phyloP scores from a whole-genome alignment of 2,797 vertebrate species.

The Tolypeutes matacus region DNA sequence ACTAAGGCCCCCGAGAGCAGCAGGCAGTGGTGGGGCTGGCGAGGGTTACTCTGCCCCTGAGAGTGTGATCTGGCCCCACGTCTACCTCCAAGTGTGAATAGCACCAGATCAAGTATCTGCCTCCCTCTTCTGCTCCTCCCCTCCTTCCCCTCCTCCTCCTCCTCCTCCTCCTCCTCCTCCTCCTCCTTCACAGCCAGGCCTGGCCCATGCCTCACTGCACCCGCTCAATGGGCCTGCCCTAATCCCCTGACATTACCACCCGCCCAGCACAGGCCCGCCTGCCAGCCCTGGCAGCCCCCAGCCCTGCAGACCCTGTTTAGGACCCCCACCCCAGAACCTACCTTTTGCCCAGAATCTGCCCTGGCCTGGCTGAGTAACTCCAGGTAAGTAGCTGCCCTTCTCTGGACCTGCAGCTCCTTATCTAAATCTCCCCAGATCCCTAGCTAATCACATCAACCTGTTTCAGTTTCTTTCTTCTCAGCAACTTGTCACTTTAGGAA shows the following conservation, averaged over 20 bases:
- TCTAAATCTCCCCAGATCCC: not conserved
- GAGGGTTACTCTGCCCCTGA: not conserved
- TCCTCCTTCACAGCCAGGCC: not conserved
- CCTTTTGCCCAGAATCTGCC: too few relatives aligned
- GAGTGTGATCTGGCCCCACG: not conserved
- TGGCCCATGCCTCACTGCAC: constrained; percentile 71
- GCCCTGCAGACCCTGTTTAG: not conserved
- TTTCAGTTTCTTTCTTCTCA: constrained; percentile 21
- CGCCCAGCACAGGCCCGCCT: not conserved
- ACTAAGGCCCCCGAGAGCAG: not conserved
- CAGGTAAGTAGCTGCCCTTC: constrained; percentile 21
- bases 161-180: not conserved
- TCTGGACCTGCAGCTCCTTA: not conserved
- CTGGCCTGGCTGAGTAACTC: constrained; percentile 42
- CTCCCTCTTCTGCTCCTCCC: not conserved
- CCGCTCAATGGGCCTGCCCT: constrained; percentile 57
- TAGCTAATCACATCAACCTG: not conserved
- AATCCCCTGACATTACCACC: constrained; percentile 70
- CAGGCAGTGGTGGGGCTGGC: not conserved
- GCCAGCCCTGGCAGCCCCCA: not conserved
- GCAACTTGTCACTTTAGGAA: not conserved
- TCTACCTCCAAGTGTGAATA: constrained; percentile 35
- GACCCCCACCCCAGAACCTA: not conserved
- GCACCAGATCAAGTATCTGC: constrained; percentile 55
- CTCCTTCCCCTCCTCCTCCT: not conserved